Conservation (phyloP, 2,113 vertebrate species). For the Tyto alba region DNA sequence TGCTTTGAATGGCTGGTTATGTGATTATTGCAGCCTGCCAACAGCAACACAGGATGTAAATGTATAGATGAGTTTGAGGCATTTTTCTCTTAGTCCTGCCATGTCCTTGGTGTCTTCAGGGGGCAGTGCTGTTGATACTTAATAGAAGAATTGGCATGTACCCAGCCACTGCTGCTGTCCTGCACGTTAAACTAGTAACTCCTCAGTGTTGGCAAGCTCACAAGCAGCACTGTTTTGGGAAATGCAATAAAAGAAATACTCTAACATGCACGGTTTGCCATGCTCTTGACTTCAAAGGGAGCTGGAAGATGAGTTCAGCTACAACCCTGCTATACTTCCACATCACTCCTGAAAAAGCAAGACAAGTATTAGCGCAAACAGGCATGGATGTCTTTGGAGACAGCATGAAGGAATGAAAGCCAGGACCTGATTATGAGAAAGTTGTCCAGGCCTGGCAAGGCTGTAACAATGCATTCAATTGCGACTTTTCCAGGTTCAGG, state of each 20-base stretch:
- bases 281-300: neutral
- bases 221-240: neutral
- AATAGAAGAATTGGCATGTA: neutral
- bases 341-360: neutral
- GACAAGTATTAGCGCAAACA: neutral
- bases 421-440: neutral
- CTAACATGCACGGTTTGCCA: neutral
- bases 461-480: neutral
- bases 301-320: neutral
- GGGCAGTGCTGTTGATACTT: neutral
- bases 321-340: neutral
- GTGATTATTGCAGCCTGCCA: neutral
- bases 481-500: neutral
- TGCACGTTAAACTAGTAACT: neutral
- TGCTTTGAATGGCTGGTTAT: neutral
- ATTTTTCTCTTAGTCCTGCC: neutral
- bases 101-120: neutral
- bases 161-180: neutral
- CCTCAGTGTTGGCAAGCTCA: neutral
- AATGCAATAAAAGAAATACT: neutral
- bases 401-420: neutral
- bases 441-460: neutral
- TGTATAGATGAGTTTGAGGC: neutral
- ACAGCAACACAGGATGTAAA: neutral
- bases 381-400: neutral